phyloP scores from a whole-genome alignment of 2,888 invertebrate species.

The Pediacus dermestoides region DNA sequence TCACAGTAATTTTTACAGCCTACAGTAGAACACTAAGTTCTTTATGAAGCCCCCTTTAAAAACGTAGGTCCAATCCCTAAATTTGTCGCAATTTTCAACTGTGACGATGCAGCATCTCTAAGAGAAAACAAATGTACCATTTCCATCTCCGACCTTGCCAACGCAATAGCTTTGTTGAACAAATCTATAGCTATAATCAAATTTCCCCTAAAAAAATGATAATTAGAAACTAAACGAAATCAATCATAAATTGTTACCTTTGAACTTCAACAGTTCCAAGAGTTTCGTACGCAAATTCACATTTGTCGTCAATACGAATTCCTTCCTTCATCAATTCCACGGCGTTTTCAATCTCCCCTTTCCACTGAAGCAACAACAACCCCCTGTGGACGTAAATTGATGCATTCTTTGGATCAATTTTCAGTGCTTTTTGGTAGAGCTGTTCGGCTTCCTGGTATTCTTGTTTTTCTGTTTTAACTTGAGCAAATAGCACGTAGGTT shows the following conservation, averaged over 20 bases:
- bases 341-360: slow-evolving; percentile 76
- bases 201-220: slow-evolving; percentile 67
- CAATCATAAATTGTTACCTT: slow-evolving; percentile 64
- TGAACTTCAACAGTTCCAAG: slow-evolving; percentile 94
- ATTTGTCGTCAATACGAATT: slow-evolving; percentile 83
- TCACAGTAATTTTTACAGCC: no score
- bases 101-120: slow-evolving; percentile 85
- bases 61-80: slow-evolving; percentile 54
- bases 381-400: slow-evolving; percentile 85
- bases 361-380: slow-evolving; percentile 78
- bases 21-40: no score
- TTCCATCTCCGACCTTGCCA: slow-evolving; percentile 84
- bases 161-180: slow-evolving; percentile 82
- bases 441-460: slow-evolving; percentile 80
- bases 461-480: slow-evolving; percentile 78
- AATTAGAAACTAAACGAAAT: slow-evolving; percentile 11
- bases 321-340: slow-evolving; percentile 75
- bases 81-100: slow-evolving; percentile 75
- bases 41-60: slow-evolving; percentile 27
- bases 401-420: slow-evolving; percentile 81
- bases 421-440: slow-evolving; percentile 75
- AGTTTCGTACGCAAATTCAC: slow-evolving; percentile 94
- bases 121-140: slow-evolving; percentile 87
- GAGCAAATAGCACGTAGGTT: slow-evolving; percentile 80
- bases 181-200: slow-evolving; percentile 75